A percentile compares a stretch with the other conserved stretches of the same genome.
phyloP scores from a whole-genome alignment of 2,113 vertebrate genomes.

The Coptodon rendalli region DNA sequence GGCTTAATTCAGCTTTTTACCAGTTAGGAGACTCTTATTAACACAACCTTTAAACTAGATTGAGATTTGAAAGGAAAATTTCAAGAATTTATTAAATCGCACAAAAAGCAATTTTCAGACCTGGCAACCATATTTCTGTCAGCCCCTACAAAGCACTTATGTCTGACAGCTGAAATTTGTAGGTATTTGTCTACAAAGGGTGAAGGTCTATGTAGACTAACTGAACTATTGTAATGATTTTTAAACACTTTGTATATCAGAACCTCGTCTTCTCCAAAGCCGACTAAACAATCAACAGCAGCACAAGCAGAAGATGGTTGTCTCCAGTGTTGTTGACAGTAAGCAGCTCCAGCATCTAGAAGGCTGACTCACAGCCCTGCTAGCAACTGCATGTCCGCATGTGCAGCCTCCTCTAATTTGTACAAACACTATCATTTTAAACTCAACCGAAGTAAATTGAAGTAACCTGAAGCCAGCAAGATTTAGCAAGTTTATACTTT shows the following conservation, averaged over 20 bases:
- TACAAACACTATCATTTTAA: neutral
- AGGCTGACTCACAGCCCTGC: neutral
- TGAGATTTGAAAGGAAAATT: neutral
- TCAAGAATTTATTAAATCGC: neutral
- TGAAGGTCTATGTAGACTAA: neutral
- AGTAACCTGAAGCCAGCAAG: neutral
- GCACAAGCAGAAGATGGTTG: neutral
- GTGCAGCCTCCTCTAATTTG: neutral
- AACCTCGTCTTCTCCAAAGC: neutral
- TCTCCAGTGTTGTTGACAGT: neutral
- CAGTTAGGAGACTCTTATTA: neutral
- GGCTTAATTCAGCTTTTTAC: neutral
- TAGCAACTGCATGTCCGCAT: neutral
- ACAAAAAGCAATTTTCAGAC: neutral
- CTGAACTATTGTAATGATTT: neutral
- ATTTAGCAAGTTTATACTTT: neutral
- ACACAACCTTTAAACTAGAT: neutral
- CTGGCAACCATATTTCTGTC: neutral
- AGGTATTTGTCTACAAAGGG: neutral
- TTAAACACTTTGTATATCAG: neutral
- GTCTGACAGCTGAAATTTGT: neutral
- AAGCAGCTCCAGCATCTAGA: neutral
- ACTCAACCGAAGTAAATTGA: neutral
- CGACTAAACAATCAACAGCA: rapidly evolving
- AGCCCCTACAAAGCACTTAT: neutral